Base-by-base conservation (phyloP, 2,888 invertebrate species). In the Allophyes oxyacanthae region DNA sequence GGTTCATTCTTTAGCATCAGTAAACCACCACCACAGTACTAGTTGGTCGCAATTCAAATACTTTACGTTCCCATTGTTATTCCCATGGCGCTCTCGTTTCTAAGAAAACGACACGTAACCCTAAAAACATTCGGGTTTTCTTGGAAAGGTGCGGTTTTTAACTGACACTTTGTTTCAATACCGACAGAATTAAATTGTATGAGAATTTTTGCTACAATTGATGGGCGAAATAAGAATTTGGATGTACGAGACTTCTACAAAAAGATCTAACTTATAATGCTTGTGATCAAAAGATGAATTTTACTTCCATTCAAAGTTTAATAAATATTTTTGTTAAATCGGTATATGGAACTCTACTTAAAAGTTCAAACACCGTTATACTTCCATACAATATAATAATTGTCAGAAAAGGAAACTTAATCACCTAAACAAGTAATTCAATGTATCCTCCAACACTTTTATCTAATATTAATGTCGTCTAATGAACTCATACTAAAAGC, bases 61-160 rank as follows among this genome's bases (percentile, higher is more conserved):
- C 43, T 64, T 74, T 57, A 70, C 51, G 53, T 62, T 60, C 45
- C 72, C 59, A 76, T 76, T 75, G 71, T 76, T 74, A 50, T 54
- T 44, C 48, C 64, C 59, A 59, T 56, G 50, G 52, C 36, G 61
- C 49, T 58, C 45, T 40, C 13, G 36, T 52, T 76, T 76, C 75
- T 62, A 48, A 68, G 75, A 75, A 75, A 71, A 36, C 41, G 32
- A 59, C 40, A 48, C 30, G 52, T 60, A 68, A 59, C 37, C 60
- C 59, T 61, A 50, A 58, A 73, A 76, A 71, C 58, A 65, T 71
- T 54, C 15, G 45, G 40, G 33, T 38, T 61, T 75, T 76, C 75
- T 67, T 20, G 41, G 75, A 74, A 75, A 58, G 40, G 46, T 61
- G 55, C 33, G 28, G 51, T 63, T 65, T 62, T 58, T 36, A 58